Evolutionary conservation across 2,888 invertebrate genomes (phyloP), one percentile per base, ranked within the genome.

Genomic region (Spisula solida): DNA sequence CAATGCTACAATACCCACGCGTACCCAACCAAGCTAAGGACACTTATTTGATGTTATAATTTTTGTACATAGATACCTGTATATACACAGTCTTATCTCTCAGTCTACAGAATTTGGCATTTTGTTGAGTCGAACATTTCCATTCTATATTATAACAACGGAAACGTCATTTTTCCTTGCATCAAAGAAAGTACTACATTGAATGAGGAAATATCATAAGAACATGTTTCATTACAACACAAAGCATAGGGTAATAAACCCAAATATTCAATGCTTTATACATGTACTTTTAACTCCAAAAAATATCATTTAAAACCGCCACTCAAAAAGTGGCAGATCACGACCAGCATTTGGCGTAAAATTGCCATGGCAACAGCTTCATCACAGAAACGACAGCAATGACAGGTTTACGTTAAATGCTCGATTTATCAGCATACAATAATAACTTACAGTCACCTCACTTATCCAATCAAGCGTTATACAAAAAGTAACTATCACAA

Each of bases 401-500:
- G 51, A 51, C 51, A 16, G 16, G 1, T 51, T 51, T 51, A 16
- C 51, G 51, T 16, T 1, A 51, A 51, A 51, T 12, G 51, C 51
- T 51, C 51, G 51, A 51, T 60, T 34, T 83, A 83, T 83, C 83
- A 88, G 31, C 88, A 90, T 81, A 90, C 87, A 84, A 88, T 86
- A 90, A 88, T 86, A 90, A 87, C 70, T 88, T 82, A 90, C 88
- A 90, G 86, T 87, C 90, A 88, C 85, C 87, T 88, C 79, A 84
- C 85, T 48, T 79, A 88, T 80, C 87, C 86, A 88, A 82, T 87
- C 87, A 87, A 89, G 88, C 91, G 55, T 87, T 85, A 89, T 85
- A 91, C 87, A 86, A 87, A 88, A 87, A 87, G 60, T 70, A 91
- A 91, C 91, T 91, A 91, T 91, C 91, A 91, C 91, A 91, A 87